A percentile compares a stretch with the other conserved stretches of the same genome.
Conservation (phyloP, 1,140 invertebrate species). For the Chlorops oryzae region DNA sequence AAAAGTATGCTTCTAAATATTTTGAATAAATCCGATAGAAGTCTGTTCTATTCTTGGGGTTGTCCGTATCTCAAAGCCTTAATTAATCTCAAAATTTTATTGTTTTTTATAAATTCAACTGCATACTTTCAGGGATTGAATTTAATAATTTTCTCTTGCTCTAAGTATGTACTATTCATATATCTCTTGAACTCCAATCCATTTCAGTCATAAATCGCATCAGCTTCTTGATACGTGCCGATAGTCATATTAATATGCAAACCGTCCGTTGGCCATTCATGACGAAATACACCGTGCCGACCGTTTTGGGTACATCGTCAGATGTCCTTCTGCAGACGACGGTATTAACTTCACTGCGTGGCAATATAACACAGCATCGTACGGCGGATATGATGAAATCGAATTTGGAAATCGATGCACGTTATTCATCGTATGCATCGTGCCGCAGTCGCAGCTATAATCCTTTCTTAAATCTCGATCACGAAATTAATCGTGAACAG, state of each 20-base stretch:
- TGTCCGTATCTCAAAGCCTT: too few relatives aligned
- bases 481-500: constrained; percentile 54
- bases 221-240: constrained; percentile 29
- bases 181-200: background rate
- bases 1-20: too few relatives aligned
- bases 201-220: constrained; percentile 31
- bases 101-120: too few relatives aligned
- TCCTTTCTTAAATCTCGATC: constrained; percentile 54
- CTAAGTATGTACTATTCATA: background rate
- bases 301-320: constrained; percentile 54
- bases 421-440: constrained; percentile 55
- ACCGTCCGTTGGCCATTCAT: constrained; percentile 44
- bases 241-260: constrained; percentile 45
- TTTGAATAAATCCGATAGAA: too few relatives aligned
- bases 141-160: background rate
- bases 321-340: constrained; percentile 50
- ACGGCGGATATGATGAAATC: constrained; percentile 43
- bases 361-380: constrained; percentile 51
- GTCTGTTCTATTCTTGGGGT: too few relatives aligned
- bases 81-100: too few relatives aligned
- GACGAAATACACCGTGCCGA: constrained; percentile 50
- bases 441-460: constrained; percentile 55
- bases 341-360: constrained; percentile 53
- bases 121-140: background rate
- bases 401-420: constrained; percentile 55